These are phyloP conservation scores for Callipepla squamata DNA, from an alignment of 2,113 vertebrate genomes.

Conservation along the genomic window DNA sequence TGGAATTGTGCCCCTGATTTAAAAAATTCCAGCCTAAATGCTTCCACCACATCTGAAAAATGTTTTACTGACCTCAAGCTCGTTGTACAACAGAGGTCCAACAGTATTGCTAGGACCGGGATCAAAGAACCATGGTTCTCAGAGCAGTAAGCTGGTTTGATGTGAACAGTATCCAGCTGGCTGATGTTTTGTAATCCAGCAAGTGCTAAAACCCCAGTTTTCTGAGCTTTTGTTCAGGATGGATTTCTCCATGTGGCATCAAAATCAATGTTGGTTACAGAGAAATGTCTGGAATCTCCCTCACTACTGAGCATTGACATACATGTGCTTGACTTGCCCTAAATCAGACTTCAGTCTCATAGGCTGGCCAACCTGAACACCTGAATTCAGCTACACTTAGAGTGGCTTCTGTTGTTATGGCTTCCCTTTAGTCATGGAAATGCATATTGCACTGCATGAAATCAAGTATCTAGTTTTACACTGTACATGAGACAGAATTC, in stretches of 20 bases:
- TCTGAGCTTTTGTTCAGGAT: not conserved
- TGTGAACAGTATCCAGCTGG: conserved; percentile 38
- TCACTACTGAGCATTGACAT: not conserved
- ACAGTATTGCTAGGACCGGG: not conserved
- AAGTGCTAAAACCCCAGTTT: not conserved
- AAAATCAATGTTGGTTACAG: not conserved
- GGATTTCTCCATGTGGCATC: not conserved
- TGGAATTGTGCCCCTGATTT: conserved; percentile 59
- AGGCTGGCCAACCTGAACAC: not conserved
- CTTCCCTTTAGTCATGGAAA: not conserved
- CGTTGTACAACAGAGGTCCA: conserved; percentile 23
- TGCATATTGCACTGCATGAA: not conserved
- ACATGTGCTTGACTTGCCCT: not conserved
- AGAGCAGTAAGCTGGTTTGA: not conserved
- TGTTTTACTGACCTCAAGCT: conserved; percentile 7
- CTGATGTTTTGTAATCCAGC: not conserved
- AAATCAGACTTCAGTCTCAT: not conserved
- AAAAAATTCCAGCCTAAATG: conserved; percentile 59
- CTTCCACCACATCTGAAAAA: conserved; percentile 41
- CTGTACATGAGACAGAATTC: not conserved
- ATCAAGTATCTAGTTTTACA: not conserved
- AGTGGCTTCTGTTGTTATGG: not conserved
- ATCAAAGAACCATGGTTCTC: conserved; percentile 51
- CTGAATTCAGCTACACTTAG: not conserved
- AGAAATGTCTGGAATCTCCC: not conserved